phyloP scores from a whole-genome alignment of 1,140 invertebrate species.

The Zaprionus kolodkinae region DNA sequence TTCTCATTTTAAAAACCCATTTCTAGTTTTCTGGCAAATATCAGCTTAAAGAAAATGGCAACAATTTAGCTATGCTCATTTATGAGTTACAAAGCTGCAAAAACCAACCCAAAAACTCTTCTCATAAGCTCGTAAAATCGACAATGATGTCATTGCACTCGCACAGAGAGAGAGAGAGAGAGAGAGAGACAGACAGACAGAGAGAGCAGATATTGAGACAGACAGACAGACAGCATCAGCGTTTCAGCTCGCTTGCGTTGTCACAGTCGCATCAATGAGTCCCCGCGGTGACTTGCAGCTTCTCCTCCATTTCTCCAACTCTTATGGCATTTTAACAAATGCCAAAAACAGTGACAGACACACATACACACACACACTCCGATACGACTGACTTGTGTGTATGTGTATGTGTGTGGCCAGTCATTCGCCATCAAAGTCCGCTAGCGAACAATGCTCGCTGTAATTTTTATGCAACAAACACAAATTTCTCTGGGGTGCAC shows the following conservation, averaged over 20 bases:
- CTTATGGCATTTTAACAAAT: constrained; percentile 72
- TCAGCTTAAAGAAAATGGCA: constrained; percentile 1
- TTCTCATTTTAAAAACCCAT: background rate
- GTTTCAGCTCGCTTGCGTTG: constrained; percentile 61
- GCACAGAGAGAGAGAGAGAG: background rate
- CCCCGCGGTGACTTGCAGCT: constrained; percentile 57
- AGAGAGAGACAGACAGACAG: background rate
- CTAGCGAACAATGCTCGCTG: constrained; percentile 72
- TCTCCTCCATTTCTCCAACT: background rate
- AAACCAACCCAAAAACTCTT: constrained; percentile 14
- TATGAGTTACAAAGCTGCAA: background rate
- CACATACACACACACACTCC: no score
- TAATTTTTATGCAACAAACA: constrained; percentile 82
- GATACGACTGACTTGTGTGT: constrained; percentile 21
- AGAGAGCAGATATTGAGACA: background rate
- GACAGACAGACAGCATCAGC: constrained; percentile 44
- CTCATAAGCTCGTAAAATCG: constrained; percentile 49
- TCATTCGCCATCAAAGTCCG: constrained; percentile 73
- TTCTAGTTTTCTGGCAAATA: background rate
- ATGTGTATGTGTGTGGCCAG: constrained; percentile 27
- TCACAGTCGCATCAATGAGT: constrained; percentile 74
- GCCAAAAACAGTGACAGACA: constrained; percentile 64
- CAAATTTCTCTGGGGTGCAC: constrained; percentile 78
- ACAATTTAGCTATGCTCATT: constrained; percentile 9
- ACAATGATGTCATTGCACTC: constrained; percentile 69